Conservation (phyloP, 2,113 vertebrate genomes). For the Petromus typicus region DNA sequence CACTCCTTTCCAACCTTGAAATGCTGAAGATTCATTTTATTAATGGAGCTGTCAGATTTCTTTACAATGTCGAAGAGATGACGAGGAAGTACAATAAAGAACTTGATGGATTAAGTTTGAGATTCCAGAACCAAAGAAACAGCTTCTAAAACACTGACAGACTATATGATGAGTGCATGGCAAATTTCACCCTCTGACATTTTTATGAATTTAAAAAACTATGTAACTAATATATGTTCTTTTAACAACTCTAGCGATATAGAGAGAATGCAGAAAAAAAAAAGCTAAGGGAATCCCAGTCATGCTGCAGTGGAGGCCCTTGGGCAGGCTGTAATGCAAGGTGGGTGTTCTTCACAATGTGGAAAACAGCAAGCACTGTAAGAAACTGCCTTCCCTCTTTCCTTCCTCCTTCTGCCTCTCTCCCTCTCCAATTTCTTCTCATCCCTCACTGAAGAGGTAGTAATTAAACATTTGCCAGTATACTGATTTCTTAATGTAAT, state of each 20-base stretch:
- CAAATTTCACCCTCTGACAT: not conserved
- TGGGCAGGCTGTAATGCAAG: rapidly evolving
- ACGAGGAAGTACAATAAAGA: conserved; percentile 40
- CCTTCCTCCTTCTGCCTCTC: not conserved
- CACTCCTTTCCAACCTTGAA: conserved; percentile 16
- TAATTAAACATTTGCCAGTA: not conserved
- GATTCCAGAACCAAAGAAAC: conserved; percentile 25
- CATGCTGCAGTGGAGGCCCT: rapidly evolving
- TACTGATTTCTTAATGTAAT: not conserved
- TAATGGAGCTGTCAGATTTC: conserved; percentile 69
- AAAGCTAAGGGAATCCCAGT: no score
- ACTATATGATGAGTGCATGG: not conserved
- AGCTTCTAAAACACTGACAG: not conserved
- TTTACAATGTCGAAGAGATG: conserved; percentile 22
- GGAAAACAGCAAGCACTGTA: not conserved
- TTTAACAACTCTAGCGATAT: not conserved
- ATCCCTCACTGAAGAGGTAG: not conserved
- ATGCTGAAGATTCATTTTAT: conserved; percentile 60
- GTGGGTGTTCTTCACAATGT: not conserved
- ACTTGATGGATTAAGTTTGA: conserved; percentile 26
- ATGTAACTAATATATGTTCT: not conserved
- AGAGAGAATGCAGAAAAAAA: not conserved
- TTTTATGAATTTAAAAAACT: conserved; percentile 18
- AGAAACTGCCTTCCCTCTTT: not conserved
- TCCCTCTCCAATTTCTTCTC: no score